Percentiles rank a stretch among this genome's conserved stretches.
phyloP scores from a whole-genome alignment of 2,797 vertebrate genomes.

The Sandelia bainsii region DNA sequence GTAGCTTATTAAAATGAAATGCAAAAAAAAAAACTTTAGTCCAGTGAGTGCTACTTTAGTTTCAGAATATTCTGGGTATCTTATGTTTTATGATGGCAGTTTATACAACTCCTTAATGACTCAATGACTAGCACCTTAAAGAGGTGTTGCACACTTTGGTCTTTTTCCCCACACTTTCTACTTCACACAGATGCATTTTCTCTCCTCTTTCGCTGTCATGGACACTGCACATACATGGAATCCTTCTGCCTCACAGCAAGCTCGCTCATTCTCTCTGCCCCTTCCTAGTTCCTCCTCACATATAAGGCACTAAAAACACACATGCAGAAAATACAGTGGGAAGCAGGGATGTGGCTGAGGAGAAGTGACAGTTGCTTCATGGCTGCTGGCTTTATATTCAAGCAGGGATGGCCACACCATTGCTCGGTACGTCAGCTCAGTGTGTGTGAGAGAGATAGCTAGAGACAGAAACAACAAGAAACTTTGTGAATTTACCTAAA shows the following conservation, averaged over 20 bases:
- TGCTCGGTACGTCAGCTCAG: conserved; percentile 40
- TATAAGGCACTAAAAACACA: conserved; percentile 39
- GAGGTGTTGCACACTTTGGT: neutral
- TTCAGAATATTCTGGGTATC: neutral
- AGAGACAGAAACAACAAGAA: neutral
- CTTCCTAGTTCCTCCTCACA: conserved; percentile 13
- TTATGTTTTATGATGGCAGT: neutral
- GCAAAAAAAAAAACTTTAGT: too few species aligned
- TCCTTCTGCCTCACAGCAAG: conserved; percentile 29
- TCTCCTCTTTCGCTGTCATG: conserved; percentile 26
- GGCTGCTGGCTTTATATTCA: conserved; percentile 65
- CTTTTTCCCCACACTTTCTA: neutral
- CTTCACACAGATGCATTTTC: conserved; percentile 9
- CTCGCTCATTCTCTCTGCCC: conserved; percentile 11
- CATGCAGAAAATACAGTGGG: conserved; percentile 28
- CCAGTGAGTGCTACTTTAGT: neutral
- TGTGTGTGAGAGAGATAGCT: neutral
- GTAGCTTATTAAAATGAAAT: too few species aligned
- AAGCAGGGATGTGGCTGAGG: conserved; percentile 58
- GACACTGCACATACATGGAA: conserved; percentile 28
- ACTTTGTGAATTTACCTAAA: neutral
- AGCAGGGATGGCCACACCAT: conserved; percentile 53
- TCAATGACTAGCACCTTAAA: too few species aligned
- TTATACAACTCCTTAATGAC: neutral
- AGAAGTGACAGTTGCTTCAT: conserved; percentile 77